Conservation (phyloP, 1,140 invertebrate genomes). For the Caenorhabditis briggsae region DNA sequence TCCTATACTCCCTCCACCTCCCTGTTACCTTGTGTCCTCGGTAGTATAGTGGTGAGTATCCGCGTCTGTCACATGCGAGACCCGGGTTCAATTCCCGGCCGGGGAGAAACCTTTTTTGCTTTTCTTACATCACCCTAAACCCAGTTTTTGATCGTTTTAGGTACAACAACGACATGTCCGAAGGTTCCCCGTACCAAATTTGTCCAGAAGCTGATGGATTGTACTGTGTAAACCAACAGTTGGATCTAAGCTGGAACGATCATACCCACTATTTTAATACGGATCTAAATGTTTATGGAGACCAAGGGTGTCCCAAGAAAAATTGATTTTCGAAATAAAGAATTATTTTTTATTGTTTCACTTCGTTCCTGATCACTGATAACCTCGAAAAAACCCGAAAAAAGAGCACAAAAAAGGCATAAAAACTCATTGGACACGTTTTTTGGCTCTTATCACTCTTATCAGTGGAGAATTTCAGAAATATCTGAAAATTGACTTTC, state of each 20-base stretch:
- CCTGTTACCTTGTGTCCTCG: background rate
- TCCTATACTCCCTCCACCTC: background rate
- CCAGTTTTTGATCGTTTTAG: slow-evolving; percentile 9
- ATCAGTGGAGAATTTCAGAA: too few relatives aligned
- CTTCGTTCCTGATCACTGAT: too few relatives aligned
- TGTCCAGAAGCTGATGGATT: slow-evolving; percentile 58
- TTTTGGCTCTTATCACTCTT: too few relatives aligned
- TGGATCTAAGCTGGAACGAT: slow-evolving; percentile 42
- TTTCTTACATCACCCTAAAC: background rate
- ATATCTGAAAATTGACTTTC: too few relatives aligned
- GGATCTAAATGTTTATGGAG: slow-evolving; percentile 44
- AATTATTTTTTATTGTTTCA: too few relatives aligned
- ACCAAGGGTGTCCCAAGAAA: slow-evolving; percentile 54
- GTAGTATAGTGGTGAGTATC: slow-evolving; percentile 56
- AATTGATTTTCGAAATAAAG: background rate
- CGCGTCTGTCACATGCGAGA: slow-evolving; percentile 54
- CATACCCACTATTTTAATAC: slow-evolving; percentile 56
- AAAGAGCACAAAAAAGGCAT: too few relatives aligned
- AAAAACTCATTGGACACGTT: too few relatives aligned
- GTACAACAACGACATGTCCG: slow-evolving; percentile 61
- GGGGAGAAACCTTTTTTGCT: slow-evolving; percentile 63
- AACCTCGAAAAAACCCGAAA: too few relatives aligned
- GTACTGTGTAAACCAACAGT: slow-evolving; percentile 49
- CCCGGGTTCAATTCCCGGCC: slow-evolving; percentile 73
- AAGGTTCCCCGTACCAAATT: slow-evolving; percentile 12